Percentiles rank a stretch among this genome's conserved stretches.
These are phyloP conservation scores for Platyrinchus mystaceus DNA, from an alignment of 2,797 vertebrate genomes.

Conservation along the genomic window DNA sequence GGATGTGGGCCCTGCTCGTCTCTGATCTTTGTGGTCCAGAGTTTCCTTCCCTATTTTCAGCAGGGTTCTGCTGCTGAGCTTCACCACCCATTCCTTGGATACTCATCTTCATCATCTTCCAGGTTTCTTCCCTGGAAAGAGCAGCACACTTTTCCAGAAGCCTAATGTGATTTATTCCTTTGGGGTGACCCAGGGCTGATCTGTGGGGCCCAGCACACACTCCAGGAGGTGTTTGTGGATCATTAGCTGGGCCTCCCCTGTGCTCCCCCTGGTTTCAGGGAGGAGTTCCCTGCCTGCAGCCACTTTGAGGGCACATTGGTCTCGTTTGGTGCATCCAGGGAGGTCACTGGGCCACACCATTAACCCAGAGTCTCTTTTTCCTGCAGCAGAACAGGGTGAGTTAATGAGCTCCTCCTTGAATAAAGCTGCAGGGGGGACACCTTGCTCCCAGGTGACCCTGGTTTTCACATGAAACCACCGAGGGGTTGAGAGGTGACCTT, in stretches of 20 bases:
- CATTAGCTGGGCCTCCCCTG: accelerated
- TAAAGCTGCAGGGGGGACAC: not conserved
- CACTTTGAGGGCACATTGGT: not conserved
- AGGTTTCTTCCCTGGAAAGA: not conserved
- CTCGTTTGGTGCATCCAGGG: not conserved
- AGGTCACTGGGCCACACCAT: not conserved
- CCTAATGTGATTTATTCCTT: not conserved
- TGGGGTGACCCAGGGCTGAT: not conserved
- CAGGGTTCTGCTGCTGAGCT: not conserved
- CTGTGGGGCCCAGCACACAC: not conserved
- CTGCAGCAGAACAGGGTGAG: not conserved
- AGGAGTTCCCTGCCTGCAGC: not conserved
- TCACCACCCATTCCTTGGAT: not conserved
- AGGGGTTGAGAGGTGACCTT: not conserved
- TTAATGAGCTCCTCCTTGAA: not conserved
- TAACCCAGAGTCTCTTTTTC: not conserved
- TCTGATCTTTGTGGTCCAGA: not conserved
- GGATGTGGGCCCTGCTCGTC: not conserved
- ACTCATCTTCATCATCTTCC: not conserved
- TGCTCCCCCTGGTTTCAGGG: not conserved
- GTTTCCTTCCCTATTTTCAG: not conserved
- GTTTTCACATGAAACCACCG: not conserved
- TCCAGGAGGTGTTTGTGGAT: not conserved
- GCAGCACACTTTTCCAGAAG: not conserved
- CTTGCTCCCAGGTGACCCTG: not conserved